phyloP scores from a whole-genome alignment of 2,113 vertebrate species.

The Mormyrus lacerda region DNA sequence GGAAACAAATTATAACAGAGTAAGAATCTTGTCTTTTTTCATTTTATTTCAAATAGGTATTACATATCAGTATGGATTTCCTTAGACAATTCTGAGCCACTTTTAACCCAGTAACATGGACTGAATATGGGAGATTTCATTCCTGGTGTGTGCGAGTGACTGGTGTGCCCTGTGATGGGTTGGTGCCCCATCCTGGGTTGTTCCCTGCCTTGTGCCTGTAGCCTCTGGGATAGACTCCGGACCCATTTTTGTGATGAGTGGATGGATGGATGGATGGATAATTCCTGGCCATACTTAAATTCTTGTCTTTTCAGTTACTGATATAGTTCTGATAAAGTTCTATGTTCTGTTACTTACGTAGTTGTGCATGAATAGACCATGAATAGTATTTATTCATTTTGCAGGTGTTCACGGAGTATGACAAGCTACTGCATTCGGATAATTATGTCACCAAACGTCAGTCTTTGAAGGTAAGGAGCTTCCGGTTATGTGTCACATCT shows the following conservation, averaged over 20 bases:
- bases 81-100: background rate
- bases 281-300: background rate
- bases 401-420: constrained; percentile 92
- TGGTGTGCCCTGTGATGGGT: background rate
- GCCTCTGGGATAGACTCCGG: background rate
- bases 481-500: background rate
- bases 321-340: background rate
- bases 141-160: background rate
- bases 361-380: background rate
- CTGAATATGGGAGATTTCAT: background rate
- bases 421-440: constrained; percentile 91
- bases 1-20: constrained; percentile 91
- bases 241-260: background rate
- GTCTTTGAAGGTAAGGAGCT: constrained; percentile 79
- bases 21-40: constrained; percentile 53
- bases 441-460: constrained; percentile 97
- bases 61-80: background rate
- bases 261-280: background rate
- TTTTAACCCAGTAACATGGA: background rate
- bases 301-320: background rate
- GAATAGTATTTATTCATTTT: background rate
- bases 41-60: constrained; percentile 27
- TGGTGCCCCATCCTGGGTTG: background rate
- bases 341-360: background rate
- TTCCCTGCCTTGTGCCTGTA: background rate